These are phyloP conservation scores for Zhuqinia jingwanae DNA, from an alignment of 2,888 invertebrate species.

Conservation along the genomic window DNA sequence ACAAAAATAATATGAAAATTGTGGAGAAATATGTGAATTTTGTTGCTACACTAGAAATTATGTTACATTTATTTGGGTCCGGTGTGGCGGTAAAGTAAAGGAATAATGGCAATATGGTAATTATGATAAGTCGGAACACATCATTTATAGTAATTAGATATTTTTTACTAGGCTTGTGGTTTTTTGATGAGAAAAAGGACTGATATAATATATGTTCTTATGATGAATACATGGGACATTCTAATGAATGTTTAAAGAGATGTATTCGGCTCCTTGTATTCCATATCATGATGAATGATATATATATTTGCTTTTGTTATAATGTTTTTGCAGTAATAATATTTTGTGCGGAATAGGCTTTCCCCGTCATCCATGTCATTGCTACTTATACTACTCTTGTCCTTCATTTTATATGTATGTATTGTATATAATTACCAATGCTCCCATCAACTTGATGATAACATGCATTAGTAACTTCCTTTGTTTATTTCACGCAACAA, in stretches of 20 bases:
- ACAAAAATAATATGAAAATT: constrained; percentile 44
- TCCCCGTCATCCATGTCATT: too few species aligned
- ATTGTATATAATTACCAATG: too few species aligned
- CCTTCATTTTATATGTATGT: too few species aligned
- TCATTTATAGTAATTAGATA: background rate
- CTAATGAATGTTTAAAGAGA: background rate
- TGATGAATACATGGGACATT: background rate
- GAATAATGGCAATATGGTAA: background rate
- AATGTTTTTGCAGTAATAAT: background rate
- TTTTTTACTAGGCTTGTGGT: background rate
- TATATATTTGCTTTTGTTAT: background rate
- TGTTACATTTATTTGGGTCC: too few species aligned
- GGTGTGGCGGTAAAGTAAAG: background rate
- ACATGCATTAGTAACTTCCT: too few species aligned
- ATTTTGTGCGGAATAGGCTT: too few species aligned
- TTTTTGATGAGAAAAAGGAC: background rate
- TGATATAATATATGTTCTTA: background rate
- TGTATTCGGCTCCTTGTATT: background rate
- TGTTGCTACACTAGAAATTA: background rate
- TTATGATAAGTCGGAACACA: background rate
- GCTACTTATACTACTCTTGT: too few species aligned
- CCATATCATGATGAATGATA: background rate
- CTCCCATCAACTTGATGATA: too few species aligned
- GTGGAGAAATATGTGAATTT: constrained; percentile 27
- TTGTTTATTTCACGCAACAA: too few species aligned